Conservation (phyloP, 1,140 invertebrate genomes). For the Eciton burchellii region DNA sequence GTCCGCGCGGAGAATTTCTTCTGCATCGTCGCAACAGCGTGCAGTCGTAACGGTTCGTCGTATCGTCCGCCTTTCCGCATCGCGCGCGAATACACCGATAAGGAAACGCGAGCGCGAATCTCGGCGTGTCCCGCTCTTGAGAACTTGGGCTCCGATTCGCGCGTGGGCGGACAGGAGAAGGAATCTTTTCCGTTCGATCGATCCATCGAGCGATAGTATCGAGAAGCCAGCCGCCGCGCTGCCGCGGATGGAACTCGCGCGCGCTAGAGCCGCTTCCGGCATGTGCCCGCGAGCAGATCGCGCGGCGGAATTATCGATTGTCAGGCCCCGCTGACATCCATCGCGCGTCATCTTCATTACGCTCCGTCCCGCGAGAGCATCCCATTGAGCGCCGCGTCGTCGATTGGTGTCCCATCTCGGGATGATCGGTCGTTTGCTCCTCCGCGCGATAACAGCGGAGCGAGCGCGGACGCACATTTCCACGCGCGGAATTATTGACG, state of each 20-base stretch:
- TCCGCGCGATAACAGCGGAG: slow-evolving; percentile 53
- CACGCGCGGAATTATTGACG: slow-evolving; percentile 54
- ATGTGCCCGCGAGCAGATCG: slow-evolving; percentile 33
- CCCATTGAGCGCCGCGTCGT: slow-evolving; percentile 42
- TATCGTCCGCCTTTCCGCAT: slow-evolving; percentile 59
- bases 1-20: slow-evolving; percentile 5
- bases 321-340: slow-evolving; percentile 63
- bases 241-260: slow-evolving; percentile 24
- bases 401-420: slow-evolving; percentile 44
- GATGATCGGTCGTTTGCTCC: slow-evolving; percentile 42
- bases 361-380: slow-evolving; percentile 1
- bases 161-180: slow-evolving; percentile 60
- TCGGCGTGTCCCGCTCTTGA: slow-evolving; percentile 64
- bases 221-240: slow-evolving; percentile 36
- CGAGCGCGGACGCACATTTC: slow-evolving; percentile 43
- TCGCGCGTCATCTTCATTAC: slow-evolving; percentile 40
- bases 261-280: slow-evolving; percentile 58
- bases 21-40: slow-evolving; percentile 2
- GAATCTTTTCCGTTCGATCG: slow-evolving; percentile 50
- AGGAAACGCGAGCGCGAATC: slow-evolving; percentile 62
- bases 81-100: slow-evolving; percentile 50
- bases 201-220: slow-evolving; percentile 42
- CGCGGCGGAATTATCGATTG: slow-evolving; percentile 43
- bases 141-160: slow-evolving; percentile 34
- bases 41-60: slow-evolving; percentile 51